Conservation (phyloP, 2,113 vertebrate species). For the Cheilinus undulatus region DNA sequence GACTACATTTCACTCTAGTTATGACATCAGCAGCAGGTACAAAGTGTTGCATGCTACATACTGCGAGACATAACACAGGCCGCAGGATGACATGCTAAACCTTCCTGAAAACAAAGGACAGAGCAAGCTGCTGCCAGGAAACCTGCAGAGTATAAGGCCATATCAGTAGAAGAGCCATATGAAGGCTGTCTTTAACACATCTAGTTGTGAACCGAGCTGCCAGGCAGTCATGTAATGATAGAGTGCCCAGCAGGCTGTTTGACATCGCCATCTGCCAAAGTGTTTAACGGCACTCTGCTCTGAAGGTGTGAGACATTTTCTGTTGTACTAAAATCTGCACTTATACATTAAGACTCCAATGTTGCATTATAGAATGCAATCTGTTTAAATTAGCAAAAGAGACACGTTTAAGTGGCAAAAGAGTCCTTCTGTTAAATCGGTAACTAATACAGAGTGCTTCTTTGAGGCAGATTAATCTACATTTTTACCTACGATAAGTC, state of each 20-base stretch:
- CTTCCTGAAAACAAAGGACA: constrained; percentile 38
- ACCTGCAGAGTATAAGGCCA: constrained; percentile 44
- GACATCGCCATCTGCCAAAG: constrained; percentile 29
- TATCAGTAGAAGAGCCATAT: constrained; percentile 28
- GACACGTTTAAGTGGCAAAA: constrained; percentile 16
- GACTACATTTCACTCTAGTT: constrained; percentile 26
- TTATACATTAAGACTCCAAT: neutral
- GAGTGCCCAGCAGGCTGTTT: constrained; percentile 33
- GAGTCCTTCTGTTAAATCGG: neutral
- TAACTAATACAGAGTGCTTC: constrained; percentile 12
- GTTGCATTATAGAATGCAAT: constrained; percentile 13
- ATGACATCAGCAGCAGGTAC: constrained; percentile 44
- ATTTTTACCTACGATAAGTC: constrained; percentile 23
- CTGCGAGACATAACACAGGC: constrained; percentile 21
- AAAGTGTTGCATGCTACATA: constrained; percentile 43
- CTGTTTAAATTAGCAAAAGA: constrained; percentile 28
- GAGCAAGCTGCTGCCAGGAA: constrained; percentile 21
- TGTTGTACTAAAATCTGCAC: neutral
- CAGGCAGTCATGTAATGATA: constrained; percentile 23
- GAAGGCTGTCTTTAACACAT: neutral
- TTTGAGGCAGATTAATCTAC: constrained; percentile 24
- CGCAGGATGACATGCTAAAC: constrained; percentile 33
- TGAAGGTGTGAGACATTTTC: constrained; percentile 1
- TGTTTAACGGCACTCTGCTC: constrained; percentile 7
- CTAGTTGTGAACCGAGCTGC: constrained; percentile 26